Evolutionary conservation across 2,797 vertebrate species (phyloP), one percentile per base, ranked within the genome.

Genomic region (Gymnopithys bicolor): DNA sequence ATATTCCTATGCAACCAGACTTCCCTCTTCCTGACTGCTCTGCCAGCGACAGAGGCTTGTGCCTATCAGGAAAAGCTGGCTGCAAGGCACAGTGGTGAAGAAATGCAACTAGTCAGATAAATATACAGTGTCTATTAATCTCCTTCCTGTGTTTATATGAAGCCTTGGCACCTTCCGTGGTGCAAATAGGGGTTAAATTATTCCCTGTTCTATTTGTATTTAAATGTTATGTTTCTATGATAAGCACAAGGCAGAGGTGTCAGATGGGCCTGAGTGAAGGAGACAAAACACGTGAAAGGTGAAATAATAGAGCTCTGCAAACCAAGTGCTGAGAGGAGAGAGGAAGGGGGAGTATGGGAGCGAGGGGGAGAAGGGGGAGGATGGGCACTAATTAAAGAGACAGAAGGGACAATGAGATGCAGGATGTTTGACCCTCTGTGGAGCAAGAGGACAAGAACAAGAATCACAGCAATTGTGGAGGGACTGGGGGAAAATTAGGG

Each of bases 131-230:
- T 74, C 77, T 74, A 64, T 18, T 90, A 89, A 94, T 64, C 53
- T 79, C 51, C 7, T 49, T 0, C 28, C 70, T 70, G 84, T 94
- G 84, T 95, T 97, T 96, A 87, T 94, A 82, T 1, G 25, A 90
- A 96, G 87, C 67, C 71, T 91, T 7, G 0, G 58, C 78, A 93
- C 92, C 81, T 95, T 93, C 69, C 24, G 13, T 19, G 23, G 95
- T 81, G 96, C 83, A 96, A 96, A 97, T 37, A 96, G 91, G 94
- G 95, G 97, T 96, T 96, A 97, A 97, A 96, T 96, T 96, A 96
- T 96, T 94, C 93, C 76, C 77, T 73, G 84, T 97, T 95, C 95
- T 93, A 95, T 96, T 97, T 97, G 83, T 97, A 97, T 97, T 97
- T 95, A 96, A 97, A 97, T 97, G 94, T 93, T 96, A 91, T 87